These are phyloP conservation scores for Corvus cornix DNA, from an alignment of 2,113 vertebrate species.

Conservation along the genomic window DNA sequence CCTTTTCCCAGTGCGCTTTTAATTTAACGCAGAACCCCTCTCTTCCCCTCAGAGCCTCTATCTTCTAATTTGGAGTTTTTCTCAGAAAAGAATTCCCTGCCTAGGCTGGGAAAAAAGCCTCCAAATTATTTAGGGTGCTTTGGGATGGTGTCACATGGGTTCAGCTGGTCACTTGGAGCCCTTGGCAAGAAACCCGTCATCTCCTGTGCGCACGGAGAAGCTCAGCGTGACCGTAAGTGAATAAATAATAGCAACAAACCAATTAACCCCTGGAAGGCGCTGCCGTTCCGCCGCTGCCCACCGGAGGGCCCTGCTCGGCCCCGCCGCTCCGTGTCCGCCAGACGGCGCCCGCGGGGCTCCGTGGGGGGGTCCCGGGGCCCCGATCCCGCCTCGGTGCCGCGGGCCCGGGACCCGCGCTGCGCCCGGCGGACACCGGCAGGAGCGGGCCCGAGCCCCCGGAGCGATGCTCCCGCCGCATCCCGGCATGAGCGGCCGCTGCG, in stretches of 20 bases:
- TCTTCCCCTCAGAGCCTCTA: fast-evolving
- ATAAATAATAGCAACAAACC: neutral
- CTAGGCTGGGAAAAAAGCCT: neutral
- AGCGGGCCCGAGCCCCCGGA: no score
- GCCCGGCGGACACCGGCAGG: no score
- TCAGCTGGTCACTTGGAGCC: neutral
- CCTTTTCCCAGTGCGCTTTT: neutral
- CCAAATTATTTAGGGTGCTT: neutral
- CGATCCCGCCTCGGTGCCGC: no score
- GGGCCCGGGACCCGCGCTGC: no score
- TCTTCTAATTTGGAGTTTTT: neutral
- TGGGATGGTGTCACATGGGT: no score
- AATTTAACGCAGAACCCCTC: neutral
- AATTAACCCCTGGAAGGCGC: neutral
- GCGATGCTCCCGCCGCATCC: no score
- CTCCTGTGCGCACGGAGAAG: neutral
- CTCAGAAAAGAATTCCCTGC: neutral
- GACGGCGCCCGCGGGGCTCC: no score
- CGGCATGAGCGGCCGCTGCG: no score
- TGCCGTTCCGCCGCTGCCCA: no score
- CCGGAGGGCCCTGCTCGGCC: no score
- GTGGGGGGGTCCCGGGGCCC: no score
- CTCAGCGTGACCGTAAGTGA: neutral
- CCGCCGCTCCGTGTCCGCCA: no score
- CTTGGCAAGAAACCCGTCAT: neutral